Conservation (phyloP, 2,797 vertebrate genomes). For the Schizopygopsis pylzovi region DNA sequence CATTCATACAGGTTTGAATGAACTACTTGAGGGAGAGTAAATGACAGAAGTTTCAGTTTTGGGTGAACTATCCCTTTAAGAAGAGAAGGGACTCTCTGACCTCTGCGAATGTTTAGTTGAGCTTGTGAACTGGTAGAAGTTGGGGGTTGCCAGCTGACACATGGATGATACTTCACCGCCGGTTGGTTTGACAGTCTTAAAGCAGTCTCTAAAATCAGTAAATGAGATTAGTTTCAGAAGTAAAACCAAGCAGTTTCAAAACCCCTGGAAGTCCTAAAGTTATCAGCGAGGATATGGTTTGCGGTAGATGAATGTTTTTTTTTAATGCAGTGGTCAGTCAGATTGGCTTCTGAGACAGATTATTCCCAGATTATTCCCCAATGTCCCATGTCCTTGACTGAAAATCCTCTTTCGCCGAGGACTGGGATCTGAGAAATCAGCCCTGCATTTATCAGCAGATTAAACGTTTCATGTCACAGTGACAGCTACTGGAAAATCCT, state of each 20-base stretch:
- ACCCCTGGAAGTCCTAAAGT: background rate
- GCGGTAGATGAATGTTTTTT: background rate
- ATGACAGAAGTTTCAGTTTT: too few relatives aligned
- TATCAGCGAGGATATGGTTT: background rate
- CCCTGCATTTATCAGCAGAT: background rate
- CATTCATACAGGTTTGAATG: too few relatives aligned
- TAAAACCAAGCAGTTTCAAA: background rate
- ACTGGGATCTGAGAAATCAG: background rate
- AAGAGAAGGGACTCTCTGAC: background rate
- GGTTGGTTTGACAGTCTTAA: background rate
- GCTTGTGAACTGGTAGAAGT: background rate
- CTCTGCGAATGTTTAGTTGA: background rate
- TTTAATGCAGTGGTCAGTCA: background rate
- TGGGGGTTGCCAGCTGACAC: background rate
- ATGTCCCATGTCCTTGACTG: constrained; percentile 4
- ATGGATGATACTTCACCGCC: background rate
- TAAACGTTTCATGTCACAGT: constrained; percentile 16
- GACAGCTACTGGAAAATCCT: constrained; percentile 20
- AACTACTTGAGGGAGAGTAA: too few relatives aligned
- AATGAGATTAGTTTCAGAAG: background rate
- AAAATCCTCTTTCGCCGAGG: constrained; percentile 16
- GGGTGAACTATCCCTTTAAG: too few relatives aligned
- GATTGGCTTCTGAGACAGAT: constrained; percentile 21
- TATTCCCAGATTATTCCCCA: constrained; percentile 25
- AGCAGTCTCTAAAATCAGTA: background rate